Base-by-base conservation (phyloP, 2,888 invertebrate species). In the Drosophila neotestacea region DNA sequence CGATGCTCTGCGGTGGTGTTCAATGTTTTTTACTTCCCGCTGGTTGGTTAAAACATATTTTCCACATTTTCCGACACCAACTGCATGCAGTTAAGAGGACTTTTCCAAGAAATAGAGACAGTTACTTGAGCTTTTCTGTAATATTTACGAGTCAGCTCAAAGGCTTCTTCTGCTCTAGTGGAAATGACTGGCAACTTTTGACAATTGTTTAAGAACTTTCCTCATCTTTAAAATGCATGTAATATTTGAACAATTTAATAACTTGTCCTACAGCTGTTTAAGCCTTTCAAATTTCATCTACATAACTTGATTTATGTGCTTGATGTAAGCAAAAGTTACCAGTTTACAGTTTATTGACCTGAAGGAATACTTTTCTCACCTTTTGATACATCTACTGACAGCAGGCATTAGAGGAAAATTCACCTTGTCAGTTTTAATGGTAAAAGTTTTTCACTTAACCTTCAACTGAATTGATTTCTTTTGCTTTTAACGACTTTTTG, bases 391-490 rank as follows among this genome's bases (percentile, higher is more conserved):
- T 30, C 9, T 16, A 32, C 32, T 48, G 48, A 50, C 51, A 38
- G 61, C 78, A 73, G 42, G 42, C 74, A 72, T 72, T 77, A 77
- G 72, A 46, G 46, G 28, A 27, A 28, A 13, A 41, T 64, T 74
- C 65, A 81, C 83, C 77, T 70, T 85, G 73, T 85, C 81, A 70
- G 75, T 76, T 70, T 80, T 80, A 78, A 81, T 82, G 73, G 78
- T 16, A 63, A 82, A 81, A 81, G 42, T 81, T 81, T 81, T 81
- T 82, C 81, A 81, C 81, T 81, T 82, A 81, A 78, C 81, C 80
- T 77, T 82, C 70, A 76, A 72, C 56, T 82, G 76, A 82, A 81
- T 81, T 81, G 81, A 81, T 81, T 81, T 76, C 62, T 74, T 63
- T 79, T 47, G 71, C 66, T 63, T 69, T 69, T 83, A 86, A 81